Base-by-base conservation (phyloP, 2,888 invertebrate genomes). In the Caenorhabditis sp. region DNA sequence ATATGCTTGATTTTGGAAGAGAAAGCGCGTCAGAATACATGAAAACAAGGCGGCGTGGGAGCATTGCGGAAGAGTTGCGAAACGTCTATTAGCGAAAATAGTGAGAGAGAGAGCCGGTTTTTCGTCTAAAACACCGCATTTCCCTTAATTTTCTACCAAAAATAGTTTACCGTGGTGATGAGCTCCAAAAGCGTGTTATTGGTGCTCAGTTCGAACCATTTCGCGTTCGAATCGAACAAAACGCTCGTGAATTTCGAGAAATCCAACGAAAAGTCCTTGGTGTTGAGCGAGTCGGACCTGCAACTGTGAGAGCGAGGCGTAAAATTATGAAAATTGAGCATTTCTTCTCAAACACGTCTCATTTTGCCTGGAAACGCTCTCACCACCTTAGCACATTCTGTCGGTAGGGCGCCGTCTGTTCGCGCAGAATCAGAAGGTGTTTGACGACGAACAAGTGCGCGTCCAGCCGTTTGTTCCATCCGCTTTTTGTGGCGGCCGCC, bases 371-470 rank as follows among this genome's bases (percentile, higher is more conserved):
- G 15, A 13, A 46, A 17, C 11, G 5, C 26, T 22, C 48, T 20
- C 53, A 68, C 59, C 70, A 70, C 70, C 78, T 63, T 27, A 73
- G 30, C 35, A 65, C 59, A 41, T 70, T 70, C 17, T 70, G 76
- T n/a, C 82, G 48, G 35, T 82, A 82, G 6, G 99, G 98, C 0
- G 97, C 95, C 27, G 98, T 98, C 90, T 99, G 99, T 89, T 99
- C 99, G 22, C 99, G 91, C 1, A 99, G 91, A 71, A 99, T 99
- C 2, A 99, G 91, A 71, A 99, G 91, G 90, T 99, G 99, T 89
- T 99, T 99, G 45, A 99, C 95, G 90, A 97, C 94, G 90, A 99
- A 99, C n/a, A 99, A 91, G 89, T 95, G 93, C 0, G 95, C 96
- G 90, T 99, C 97, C n/a, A 96, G 91, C n/a, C 91, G 90, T 50